Base-by-base conservation (phyloP, 2,797 vertebrate genomes). In the Anguilla obscura region DNA sequence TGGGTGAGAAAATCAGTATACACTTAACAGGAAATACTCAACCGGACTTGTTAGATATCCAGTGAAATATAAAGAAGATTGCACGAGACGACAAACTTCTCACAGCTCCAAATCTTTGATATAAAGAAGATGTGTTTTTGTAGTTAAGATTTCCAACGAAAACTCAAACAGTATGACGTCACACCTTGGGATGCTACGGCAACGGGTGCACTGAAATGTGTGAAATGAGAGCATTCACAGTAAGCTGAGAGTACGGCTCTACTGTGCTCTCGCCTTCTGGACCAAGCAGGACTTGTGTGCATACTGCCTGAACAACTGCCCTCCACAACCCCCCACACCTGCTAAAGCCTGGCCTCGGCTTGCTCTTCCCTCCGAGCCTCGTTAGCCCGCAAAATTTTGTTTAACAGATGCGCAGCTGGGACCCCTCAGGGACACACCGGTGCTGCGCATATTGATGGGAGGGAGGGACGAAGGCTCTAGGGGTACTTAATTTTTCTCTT, bases 401-500 rank as follows among this genome's bases (percentile, higher is more conserved):
- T n/a, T 1, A 82, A 82, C 79, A 82, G 45, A 82, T 82, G 79
- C n/a, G 10, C 24, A n/a, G 18, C 16, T 82, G 40, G 45, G 45
- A 82, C 16, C 45, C 40, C 45, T n/a, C 21, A 0, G 48, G n/a
- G 79, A 24, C 6, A 8, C 45, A 21, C 36, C n/a, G 40, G 30
- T 12, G 9, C 79, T 33, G 18, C 9, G 45, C 40, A 27, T 50
- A 82, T 48, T 50, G 5, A 82, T 45, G 40, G 12, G 24, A 50
- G 45, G 21, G 69, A 71, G 69, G 27, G 30, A 12, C n/a, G 33
- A 10, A 5, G 71, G 10, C 40, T 82, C 40, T 24, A 48, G 45
- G 36, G 79, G 4, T 50, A 50, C 79, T 82, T 82, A 40, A 48
- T 50, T 50, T 82, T 82, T n/a, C 79, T 82, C 79, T 82, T 82